Evolutionary conservation across 2,888 invertebrate species (phyloP).

Genomic region (Carcina quercana): DNA sequence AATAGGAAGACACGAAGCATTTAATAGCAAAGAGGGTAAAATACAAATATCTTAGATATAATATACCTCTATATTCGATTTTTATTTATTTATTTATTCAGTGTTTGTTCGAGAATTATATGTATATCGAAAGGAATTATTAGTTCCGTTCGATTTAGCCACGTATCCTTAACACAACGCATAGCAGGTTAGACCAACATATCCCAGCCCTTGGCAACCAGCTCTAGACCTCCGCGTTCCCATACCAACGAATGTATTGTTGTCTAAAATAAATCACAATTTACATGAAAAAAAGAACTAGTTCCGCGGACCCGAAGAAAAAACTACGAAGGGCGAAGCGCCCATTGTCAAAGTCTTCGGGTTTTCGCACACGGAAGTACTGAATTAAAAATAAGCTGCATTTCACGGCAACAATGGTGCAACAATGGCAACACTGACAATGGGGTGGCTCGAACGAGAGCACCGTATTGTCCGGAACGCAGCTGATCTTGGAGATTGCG

Average conservation of each 20-base stretch:
- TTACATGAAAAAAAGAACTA: conserved; percentile 63
- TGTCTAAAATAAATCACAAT: conserved; percentile 70
- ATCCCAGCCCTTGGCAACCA: conserved; percentile 33
- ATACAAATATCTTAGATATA: too few species aligned
- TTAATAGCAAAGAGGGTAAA: too few species aligned
- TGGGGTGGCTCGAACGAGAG: conserved; percentile 51
- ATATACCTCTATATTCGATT: too few species aligned
- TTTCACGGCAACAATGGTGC: conserved; percentile 50
- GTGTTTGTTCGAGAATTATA: too few species aligned
- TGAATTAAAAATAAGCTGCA: conserved; percentile 44
- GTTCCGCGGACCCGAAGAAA: conserved; percentile 45
- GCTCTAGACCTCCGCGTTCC: conserved; percentile 41
- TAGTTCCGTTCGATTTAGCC: too few species aligned
- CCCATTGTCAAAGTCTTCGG: conserved; percentile 37
- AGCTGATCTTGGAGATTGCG: conserved; percentile 53
- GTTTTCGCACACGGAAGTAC: conserved; percentile 69
- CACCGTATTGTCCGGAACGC: conserved; percentile 42
- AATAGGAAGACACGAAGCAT: too few species aligned
- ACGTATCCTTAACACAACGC: too few species aligned
- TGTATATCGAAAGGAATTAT: too few species aligned
- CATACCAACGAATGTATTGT: conserved; percentile 56
- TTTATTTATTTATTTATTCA: too few species aligned
- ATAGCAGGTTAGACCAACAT: conserved; percentile 20
- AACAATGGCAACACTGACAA: conserved; percentile 48
- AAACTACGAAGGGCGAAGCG: conserved; percentile 41